These are phyloP conservation scores for Zoroaster sp. DNA, from an alignment of 53 echinoderm and acorn worm genomes.

Conservation along the genomic window DNA sequence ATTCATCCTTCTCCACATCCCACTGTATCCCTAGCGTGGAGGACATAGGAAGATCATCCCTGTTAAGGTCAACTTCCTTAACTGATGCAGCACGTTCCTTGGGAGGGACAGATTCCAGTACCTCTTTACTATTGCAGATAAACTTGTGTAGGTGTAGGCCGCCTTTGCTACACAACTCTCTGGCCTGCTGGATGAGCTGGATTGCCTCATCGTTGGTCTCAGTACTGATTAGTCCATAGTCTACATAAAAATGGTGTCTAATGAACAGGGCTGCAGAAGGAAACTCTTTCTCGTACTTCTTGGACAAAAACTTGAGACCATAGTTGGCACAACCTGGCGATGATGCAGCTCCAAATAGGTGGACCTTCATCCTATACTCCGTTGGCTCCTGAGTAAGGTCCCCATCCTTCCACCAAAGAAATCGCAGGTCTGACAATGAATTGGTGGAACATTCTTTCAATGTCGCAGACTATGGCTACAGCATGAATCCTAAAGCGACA, in stretches of 20 bases:
- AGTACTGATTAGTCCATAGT: slow-evolving; percentile 38
- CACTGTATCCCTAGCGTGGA: slow-evolving; percentile 39
- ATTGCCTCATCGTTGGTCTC: slow-evolving; percentile 38
- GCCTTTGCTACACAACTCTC: slow-evolving; percentile 34
- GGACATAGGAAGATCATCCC: slow-evolving; percentile 6
- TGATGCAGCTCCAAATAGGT: slow-evolving; percentile 50
- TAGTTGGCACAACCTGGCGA: slow-evolving; percentile 55
- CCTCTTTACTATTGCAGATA: neutral
- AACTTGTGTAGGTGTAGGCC: slow-evolving; percentile 28
- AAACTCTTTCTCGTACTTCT: slow-evolving; percentile 35
- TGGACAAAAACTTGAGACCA: slow-evolving; percentile 57
- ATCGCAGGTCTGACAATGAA: slow-evolving; percentile 12
- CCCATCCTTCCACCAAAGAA: slow-evolving; percentile 30
- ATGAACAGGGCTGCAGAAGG: slow-evolving; percentile 59
- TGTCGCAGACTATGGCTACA: slow-evolving; percentile 33
- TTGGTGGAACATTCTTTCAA: slow-evolving; percentile 37
- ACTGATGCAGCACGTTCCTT: slow-evolving; percentile 26
- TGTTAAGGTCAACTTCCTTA: slow-evolving; percentile 21
- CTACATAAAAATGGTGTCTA: slow-evolving; percentile 18
- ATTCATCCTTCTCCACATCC: slow-evolving; percentile 42
- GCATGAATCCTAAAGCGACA: slow-evolving; percentile 15
- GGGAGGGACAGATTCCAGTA: slow-evolving; percentile 27
- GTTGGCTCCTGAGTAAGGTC: slow-evolving; percentile 1
- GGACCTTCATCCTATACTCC: slow-evolving; percentile 45
- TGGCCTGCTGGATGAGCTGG: slow-evolving; percentile 10